Conservation (phyloP, 2,797 vertebrate species). For the Sebastes steindachneri region DNA sequence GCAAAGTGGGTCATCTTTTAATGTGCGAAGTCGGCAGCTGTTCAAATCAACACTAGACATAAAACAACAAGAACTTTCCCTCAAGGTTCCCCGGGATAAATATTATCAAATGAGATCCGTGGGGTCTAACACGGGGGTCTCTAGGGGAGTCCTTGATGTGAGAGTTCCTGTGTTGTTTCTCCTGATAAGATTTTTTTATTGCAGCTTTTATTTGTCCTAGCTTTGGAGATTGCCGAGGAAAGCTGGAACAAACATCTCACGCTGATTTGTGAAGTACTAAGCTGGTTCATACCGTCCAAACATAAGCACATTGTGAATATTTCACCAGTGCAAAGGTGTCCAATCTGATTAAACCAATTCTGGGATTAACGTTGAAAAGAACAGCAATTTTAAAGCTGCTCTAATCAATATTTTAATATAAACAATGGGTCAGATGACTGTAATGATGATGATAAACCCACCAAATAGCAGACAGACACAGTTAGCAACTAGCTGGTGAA, state of each 20-base stretch:
- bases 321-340: background rate
- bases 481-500: background rate
- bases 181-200: background rate
- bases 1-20: slow-evolving; percentile 38
- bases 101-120: slow-evolving; percentile 14
- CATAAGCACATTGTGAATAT: background rate
- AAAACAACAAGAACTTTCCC: background rate
- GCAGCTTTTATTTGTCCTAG: background rate
- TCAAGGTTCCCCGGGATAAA: slow-evolving; percentile 11
- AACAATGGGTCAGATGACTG: too few relatives aligned
- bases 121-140: background rate
- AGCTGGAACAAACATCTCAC: background rate
- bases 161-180: background rate
- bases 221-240: background rate
- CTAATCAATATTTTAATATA: background rate
- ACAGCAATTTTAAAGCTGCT: slow-evolving; percentile 1
- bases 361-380: background rate
- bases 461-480: background rate
- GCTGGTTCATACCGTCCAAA: background rate
- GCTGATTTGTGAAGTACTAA: background rate
- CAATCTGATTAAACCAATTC: slow-evolving; percentile 8
- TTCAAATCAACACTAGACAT: slow-evolving; percentile 7
- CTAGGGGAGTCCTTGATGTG: slow-evolving; percentile 5
- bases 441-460: background rate
- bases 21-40: background rate